A percentile compares a stretch with the other conserved stretches of the same genome.
Conservation (phyloP, 2,888 invertebrate genomes). For the Biston stratarius region DNA sequence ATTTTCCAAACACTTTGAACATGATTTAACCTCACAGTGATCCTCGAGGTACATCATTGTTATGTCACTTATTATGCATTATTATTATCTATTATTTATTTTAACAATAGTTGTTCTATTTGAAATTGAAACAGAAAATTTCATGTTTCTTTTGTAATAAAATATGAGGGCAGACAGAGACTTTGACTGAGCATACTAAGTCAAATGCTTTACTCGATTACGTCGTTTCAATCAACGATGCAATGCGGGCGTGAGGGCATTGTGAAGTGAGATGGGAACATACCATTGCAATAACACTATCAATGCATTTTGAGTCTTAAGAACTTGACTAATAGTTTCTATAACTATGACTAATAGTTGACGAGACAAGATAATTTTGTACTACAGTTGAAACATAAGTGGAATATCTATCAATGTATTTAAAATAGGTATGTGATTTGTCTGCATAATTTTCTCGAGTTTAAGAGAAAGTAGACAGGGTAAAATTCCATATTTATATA, state of each 20-base stretch:
- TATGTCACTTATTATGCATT: neutral
- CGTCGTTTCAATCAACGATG: slow-evolving; percentile 30
- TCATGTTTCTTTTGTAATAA: neutral
- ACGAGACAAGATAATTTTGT: slow-evolving; percentile 14
- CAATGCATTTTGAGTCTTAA: slow-evolving; percentile 13
- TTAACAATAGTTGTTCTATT: neutral
- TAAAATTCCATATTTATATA: no score
- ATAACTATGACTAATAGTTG: neutral
- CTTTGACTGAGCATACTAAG: slow-evolving; percentile 1
- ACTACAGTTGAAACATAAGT: slow-evolving; percentile 18
- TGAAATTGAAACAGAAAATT: neutral
- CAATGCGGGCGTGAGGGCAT: slow-evolving; percentile 38
- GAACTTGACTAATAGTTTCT: neutral
- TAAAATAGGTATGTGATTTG: slow-evolving; percentile 6
- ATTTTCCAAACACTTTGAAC: neutral
- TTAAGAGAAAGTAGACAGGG: neutral
- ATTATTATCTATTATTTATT: neutral
- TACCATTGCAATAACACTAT: neutral
- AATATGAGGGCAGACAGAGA: neutral
- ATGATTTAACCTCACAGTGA: slow-evolving; percentile 1
- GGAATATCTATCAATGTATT: slow-evolving; percentile 20
- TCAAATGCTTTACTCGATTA: slow-evolving; percentile 38
- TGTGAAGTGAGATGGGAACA: slow-evolving; percentile 13
- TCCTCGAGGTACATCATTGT: slow-evolving; percentile 14
- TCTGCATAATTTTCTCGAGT: slow-evolving; percentile 6